Conservation (phyloP, 2,797 vertebrate genomes). For the Taeniopygia guttata region DNA sequence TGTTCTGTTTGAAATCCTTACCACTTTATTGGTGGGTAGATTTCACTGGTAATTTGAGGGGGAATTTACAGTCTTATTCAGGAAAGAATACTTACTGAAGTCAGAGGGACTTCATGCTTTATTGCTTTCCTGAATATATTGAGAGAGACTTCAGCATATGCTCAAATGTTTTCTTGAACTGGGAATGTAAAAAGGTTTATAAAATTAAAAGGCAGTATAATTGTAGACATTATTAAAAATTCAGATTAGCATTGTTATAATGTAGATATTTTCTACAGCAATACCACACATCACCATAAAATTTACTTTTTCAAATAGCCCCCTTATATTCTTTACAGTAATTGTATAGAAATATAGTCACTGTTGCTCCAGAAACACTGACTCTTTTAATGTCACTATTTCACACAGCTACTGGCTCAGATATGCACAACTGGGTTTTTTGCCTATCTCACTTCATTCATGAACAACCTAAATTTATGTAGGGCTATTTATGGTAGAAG, state of each 20-base stretch:
- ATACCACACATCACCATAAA: background rate
- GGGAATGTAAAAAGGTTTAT: background rate
- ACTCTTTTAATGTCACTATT: background rate
- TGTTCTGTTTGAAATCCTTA: background rate
- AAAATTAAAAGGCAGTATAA: slow-evolving; percentile 13
- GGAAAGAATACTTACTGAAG: background rate
- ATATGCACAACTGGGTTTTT: background rate
- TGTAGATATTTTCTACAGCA: background rate
- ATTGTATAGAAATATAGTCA: background rate
- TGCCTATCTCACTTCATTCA: background rate
- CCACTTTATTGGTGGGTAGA: background rate
- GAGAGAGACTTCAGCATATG: background rate
- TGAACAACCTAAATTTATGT: background rate
- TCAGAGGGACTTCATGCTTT: background rate
- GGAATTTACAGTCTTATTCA: background rate
- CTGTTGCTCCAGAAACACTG: background rate
- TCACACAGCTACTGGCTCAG: background rate
- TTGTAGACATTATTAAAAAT: background rate
- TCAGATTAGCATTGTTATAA: background rate
- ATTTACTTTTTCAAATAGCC: background rate
- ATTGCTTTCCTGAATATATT: slow-evolving; percentile 19
- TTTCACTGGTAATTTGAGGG: background rate
- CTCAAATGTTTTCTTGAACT: background rate
- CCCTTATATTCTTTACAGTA: background rate
- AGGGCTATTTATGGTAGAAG: background rate